Conservation (phyloP, 1,140 invertebrate genomes). For the Leptopilina clavipes region DNA sequence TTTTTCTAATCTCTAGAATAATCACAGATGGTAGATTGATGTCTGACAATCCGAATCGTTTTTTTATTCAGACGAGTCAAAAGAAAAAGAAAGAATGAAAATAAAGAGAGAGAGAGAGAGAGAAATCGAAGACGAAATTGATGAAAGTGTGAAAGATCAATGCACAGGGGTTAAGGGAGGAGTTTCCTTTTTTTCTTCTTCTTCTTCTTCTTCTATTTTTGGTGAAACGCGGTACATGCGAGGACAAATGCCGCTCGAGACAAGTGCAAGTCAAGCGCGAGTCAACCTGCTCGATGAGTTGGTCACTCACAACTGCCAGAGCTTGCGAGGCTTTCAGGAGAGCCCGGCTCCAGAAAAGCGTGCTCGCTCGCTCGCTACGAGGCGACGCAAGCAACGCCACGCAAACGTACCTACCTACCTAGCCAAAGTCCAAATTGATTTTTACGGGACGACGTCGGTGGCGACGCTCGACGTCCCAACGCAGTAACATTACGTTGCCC, state of each 20-base stretch:
- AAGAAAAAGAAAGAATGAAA: no score
- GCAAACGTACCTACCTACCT: slow-evolving; percentile 60
- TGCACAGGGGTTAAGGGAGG: slow-evolving; percentile 5
- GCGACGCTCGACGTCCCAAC: slow-evolving; percentile 69
- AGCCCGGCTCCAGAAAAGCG: slow-evolving; percentile 51
- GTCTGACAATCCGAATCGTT: no score
- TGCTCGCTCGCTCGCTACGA: slow-evolving; percentile 59
- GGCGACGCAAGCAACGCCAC: slow-evolving; percentile 52
- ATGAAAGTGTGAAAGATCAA: no score
- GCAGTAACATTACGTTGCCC: slow-evolving; percentile 66
- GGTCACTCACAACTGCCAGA: slow-evolving; percentile 68
- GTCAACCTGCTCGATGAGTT: slow-evolving; percentile 67
- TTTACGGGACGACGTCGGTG: slow-evolving; percentile 69
- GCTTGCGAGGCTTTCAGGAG: slow-evolving; percentile 56
- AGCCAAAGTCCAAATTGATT: slow-evolving; percentile 74
- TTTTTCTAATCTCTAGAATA: no score
- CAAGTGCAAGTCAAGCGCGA: slow-evolving; percentile 36
- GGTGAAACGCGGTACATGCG: slow-evolving; percentile 36
- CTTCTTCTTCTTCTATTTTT: no score
- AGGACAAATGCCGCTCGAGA: slow-evolving; percentile 23
- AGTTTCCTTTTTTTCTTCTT: background rate
- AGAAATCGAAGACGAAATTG: no score
- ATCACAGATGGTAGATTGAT: no score
- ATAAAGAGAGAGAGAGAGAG: no score
- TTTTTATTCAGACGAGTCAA: no score